Evolutionary conservation across 2,113 vertebrate species (phyloP), one percentile per base, ranked within the genome.

Genomic region (Ranitomeya imitator): DNA sequence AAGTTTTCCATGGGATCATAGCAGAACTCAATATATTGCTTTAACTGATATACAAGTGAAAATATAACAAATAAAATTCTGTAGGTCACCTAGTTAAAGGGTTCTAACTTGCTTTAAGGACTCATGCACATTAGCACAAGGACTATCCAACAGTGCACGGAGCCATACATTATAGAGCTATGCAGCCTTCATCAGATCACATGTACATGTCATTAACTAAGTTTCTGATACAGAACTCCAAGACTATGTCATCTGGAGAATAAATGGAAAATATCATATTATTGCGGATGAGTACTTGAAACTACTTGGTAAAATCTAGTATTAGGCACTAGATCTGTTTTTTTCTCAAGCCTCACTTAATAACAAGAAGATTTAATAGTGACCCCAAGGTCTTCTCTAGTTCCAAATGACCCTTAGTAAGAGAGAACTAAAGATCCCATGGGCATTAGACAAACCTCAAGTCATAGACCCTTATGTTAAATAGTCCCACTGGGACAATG

Each of bases 401-500:
- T 74, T 31, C 71, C 71, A 74, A 74, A 45, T 74, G 31, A 74
- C 71, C 71, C 15, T 45, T 74, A 74, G 31, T 51, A 74, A 74
- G 18, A 74, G 16, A 18, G 31, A 74, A 51, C 13, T 16, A 74
- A 69, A 74, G 26, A 74, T 74, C 37, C 31, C 37, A 18, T 45
- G 71, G 37, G 71, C 31, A 14, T 4, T 73, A 12, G 69, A 37
- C 14, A 8, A 23, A 71, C 12, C 23, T 26, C 0, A 45, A 37
- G 15, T 23, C 3, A 69, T 2, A 69, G 7, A 69, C n/a, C 8
- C 8, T 26, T 67, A 57, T 57, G 8, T 57, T 57, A 57, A 57
- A 57, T 57, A 57, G 9, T 67, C 7, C 63, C 63, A n/a, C 19
- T 65, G 19, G 63, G n/a, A 23, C 65, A 74, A 76, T 10, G 18